Conservation (phyloP, 2,888 invertebrate genomes). For the Dichetophora obliterata region DNA sequence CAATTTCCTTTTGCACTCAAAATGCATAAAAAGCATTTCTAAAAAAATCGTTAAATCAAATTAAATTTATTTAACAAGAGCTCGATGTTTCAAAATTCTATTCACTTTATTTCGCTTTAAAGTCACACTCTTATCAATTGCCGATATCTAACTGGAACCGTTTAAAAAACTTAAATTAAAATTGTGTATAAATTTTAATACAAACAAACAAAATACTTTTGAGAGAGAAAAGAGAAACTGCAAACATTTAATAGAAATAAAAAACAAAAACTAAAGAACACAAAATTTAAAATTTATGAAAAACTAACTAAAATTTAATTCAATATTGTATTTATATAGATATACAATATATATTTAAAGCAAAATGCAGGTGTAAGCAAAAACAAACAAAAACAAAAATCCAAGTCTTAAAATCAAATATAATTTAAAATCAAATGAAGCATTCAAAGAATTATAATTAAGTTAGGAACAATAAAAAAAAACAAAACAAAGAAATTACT, state of each 20-base stretch:
- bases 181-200: neutral
- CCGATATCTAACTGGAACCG: no score
- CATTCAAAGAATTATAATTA: conserved; percentile 17
- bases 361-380: neutral
- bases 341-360: neutral
- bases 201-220: conserved; percentile 6
- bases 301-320: conserved; percentile 11
- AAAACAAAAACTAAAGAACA: neutral
- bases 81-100: no score
- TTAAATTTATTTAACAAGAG: neutral
- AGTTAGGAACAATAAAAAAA: neutral
- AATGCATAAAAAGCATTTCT: neutral
- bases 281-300: conserved; percentile 14
- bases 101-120: no score
- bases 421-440: conserved; percentile 24
- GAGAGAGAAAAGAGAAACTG: conserved; percentile 34
- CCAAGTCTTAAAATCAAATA: conserved; percentile 18
- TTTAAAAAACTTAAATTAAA: conserved; percentile 6
- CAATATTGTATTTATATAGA: conserved; percentile 6
- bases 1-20: no score
- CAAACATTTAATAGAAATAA: conserved; percentile 22
- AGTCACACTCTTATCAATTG: no score
- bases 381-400: neutral
- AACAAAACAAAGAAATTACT: neutral
- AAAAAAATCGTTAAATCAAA: neutral